These are phyloP conservation scores for Ryuthela nishihirai DNA, from an alignment of 2,888 invertebrate genomes.

Conservation along the genomic window DNA sequence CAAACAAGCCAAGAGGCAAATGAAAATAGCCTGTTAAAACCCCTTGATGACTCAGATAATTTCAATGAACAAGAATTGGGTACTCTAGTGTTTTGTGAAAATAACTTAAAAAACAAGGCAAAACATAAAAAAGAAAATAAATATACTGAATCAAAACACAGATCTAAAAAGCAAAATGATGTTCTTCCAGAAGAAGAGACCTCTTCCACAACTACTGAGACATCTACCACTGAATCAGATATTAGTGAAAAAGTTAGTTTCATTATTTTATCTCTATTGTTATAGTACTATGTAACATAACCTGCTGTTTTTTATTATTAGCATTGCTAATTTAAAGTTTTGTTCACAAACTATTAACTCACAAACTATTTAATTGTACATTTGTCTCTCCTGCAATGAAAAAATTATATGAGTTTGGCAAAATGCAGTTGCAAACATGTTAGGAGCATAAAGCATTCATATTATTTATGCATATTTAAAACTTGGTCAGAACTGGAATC, in stretches of 20 bases:
- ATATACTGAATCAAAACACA: constrained; percentile 19
- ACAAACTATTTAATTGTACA: too few relatives aligned
- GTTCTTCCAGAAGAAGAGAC: constrained; percentile 34
- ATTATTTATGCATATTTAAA: too few relatives aligned
- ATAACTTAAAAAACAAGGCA: constrained; percentile 12
- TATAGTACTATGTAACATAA: neutral
- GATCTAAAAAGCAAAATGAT: constrained; percentile 23
- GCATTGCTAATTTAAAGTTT: too few relatives aligned
- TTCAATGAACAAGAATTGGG: constrained; percentile 16
- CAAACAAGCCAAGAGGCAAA: constrained; percentile 19
- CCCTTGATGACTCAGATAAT: constrained; percentile 20
- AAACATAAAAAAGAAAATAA: constrained; percentile 31
- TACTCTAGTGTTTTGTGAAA: constrained; percentile 24
- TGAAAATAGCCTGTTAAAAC: constrained; percentile 9
- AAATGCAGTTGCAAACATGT: too few relatives aligned
- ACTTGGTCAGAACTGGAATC: too few relatives aligned
- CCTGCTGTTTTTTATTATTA: too few relatives aligned
- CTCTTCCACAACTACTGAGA: constrained; percentile 39
- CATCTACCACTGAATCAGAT: constrained; percentile 37
- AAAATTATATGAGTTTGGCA: too few relatives aligned
- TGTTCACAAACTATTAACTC: too few relatives aligned
- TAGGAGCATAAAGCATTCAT: too few relatives aligned
- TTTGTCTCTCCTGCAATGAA: too few relatives aligned
- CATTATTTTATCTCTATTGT: neutral
- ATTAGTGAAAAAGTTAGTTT: constrained; percentile 36